phyloP scores from a whole-genome alignment of 2,888 invertebrate genomes.

The Frankliniella fusca region DNA sequence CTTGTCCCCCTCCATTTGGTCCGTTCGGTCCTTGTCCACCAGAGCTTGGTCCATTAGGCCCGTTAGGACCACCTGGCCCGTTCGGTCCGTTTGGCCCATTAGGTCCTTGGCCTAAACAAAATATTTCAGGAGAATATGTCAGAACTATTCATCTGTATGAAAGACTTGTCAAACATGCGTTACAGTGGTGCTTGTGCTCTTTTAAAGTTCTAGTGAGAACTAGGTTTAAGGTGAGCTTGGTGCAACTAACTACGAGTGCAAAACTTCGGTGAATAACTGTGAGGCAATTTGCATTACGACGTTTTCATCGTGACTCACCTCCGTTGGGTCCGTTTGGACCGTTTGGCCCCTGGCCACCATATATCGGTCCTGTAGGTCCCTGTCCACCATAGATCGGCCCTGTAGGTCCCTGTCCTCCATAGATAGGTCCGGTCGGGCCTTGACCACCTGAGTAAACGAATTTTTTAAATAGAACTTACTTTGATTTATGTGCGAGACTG shows the following conservation, averaged over 20 bases:
- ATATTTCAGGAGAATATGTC: too few species aligned
- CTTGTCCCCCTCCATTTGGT: background rate
- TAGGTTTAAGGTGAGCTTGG: too few species aligned
- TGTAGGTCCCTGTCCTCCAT: background rate
- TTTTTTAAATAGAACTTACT: background rate
- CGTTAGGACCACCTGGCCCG: background rate
- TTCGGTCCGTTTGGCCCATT: background rate
- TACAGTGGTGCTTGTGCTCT: too few species aligned
- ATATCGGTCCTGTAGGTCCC: background rate
- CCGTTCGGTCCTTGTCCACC: background rate
- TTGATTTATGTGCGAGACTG: too few species aligned
- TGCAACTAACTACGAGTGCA: too few species aligned
- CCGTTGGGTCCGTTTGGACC: background rate
- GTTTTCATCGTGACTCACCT: too few species aligned
- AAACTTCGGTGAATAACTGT: too few species aligned
- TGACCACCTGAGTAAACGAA: background rate
- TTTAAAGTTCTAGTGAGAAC: too few species aligned
- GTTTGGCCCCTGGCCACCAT: background rate
- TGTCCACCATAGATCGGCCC: slow-evolving; percentile 7
- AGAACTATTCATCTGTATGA: too few species aligned
- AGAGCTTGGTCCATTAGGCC: background rate
- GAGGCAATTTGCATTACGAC: too few species aligned
- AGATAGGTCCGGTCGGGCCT: slow-evolving; percentile 3
- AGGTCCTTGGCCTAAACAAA: background rate
- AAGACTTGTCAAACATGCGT: too few species aligned